Base-by-base conservation (phyloP, 2,888 invertebrate species). In the Cerastoderma edule region DNA sequence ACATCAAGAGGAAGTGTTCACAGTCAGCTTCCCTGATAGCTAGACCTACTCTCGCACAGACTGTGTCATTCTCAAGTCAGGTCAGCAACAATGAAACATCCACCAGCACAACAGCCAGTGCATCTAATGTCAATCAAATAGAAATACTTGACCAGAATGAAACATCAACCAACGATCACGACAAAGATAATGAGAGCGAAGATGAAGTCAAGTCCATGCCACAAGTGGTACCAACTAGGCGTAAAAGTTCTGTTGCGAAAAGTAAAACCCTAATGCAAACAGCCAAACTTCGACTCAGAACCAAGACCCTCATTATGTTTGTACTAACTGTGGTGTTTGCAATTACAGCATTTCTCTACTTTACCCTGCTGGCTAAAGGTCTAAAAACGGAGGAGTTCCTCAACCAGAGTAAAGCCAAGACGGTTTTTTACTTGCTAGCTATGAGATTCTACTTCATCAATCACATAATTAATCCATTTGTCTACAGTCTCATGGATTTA, bases 401-500 rank as follows among this genome's bases (percentile, higher is more conserved):
- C n/a, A 28, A 68, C 2, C 54, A 63, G 10, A 64, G 53, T 10
- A 53, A 19, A 19, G 28, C 53, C 2, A 64, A 74, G 22, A 64
- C 28, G n/a, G 63, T 30, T 27, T 28, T 44, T 3, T 53, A 68
- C 24, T n/a, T 74, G 32, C 64, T 74, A 13, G 68, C 68, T n/a
- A 64, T 74, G 73, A 28, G 73, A 39, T 63, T 74, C 28, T 74
- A 74, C 54, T 74, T 74, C 27, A 60, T 74, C 46, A 74, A 74
- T 46, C 73, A 74, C 27, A 64, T 74, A 4, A 74, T 74, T 35
- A 74, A 74, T 27, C 73, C 73, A 13, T 54, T 74, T 63, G 53
- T 74, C 4, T 74, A 74, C 50, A 50, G 73, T 3, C 48, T 74
- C 13, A 64, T 74, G 73, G 73, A 74, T 28, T 46, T 13, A 3